phyloP scores from a whole-genome alignment of 2,888 invertebrate genomes.

The Odontocerum albicorne region DNA sequence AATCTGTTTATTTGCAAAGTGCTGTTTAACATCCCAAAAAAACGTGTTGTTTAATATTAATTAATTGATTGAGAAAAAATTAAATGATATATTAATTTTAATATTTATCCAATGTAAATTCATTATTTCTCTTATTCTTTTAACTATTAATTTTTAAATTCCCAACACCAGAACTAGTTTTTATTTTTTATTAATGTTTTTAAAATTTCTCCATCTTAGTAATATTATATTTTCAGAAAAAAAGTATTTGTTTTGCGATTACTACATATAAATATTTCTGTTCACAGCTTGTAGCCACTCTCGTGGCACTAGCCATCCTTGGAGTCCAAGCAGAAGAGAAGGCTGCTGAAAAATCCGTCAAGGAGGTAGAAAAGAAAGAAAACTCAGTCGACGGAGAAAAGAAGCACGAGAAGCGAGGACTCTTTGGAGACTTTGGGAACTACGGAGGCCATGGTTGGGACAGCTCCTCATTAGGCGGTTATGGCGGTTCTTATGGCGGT shows the following conservation, averaged over 20 bases:
- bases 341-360: slow-evolving; percentile 59
- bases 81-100: no score
- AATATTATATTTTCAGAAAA: slow-evolving; percentile 2
- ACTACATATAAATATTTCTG: slow-evolving; percentile 34
- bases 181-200: no score
- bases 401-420: slow-evolving; percentile 75
- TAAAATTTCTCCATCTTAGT: no score
- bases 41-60: no score
- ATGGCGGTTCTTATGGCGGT: slow-evolving; percentile 38
- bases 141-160: no score
- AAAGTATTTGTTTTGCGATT: background rate
- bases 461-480: slow-evolving; percentile 37
- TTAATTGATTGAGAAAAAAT: no score
- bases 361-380: slow-evolving; percentile 55
- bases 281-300: slow-evolving; percentile 59
- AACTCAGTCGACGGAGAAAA: slow-evolving; percentile 60
- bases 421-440: slow-evolving; percentile 60
- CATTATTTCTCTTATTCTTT: no score
- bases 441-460: slow-evolving; percentile 40
- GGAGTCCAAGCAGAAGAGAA: slow-evolving; percentile 62
- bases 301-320: slow-evolving; percentile 63
- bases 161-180: no score
- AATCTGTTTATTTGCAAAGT: no score
- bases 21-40: no score
- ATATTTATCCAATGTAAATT: no score